Percentiles rank a stretch among this genome's conserved stretches.
Evolutionary conservation across 1,140 invertebrate species (phyloP).

Genomic region (Scaptomyza graminum): DNA sequence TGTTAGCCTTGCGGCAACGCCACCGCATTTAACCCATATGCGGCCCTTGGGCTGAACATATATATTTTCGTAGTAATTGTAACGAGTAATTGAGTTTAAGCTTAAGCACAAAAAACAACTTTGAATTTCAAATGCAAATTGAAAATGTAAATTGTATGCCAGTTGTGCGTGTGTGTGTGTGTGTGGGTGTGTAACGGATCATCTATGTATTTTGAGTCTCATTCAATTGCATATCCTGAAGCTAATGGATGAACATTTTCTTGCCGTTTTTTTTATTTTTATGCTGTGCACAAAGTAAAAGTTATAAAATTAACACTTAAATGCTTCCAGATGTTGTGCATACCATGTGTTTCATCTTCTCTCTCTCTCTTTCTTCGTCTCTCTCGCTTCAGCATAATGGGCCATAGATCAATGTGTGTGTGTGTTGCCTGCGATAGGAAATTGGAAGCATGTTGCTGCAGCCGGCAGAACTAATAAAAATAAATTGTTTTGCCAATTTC

Average conservation of each 20-base stretch:
- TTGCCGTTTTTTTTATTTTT: conserved; percentile 30
- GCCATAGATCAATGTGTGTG: conserved; percentile 31
- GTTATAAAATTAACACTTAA: conserved; percentile 66
- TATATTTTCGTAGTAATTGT: conserved; percentile 49
- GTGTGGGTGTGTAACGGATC: not conserved
- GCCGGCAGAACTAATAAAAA: conserved; percentile 58
- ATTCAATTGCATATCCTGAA: too few species aligned
- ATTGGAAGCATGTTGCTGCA: conserved; percentile 15
- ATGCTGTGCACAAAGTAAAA: conserved; percentile 31
- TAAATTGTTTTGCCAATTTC: conserved; percentile 63
- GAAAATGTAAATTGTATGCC: conserved; percentile 61
- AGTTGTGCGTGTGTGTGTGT: too few species aligned
- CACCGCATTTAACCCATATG: conserved; percentile 62
- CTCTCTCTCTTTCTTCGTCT: not conserved
- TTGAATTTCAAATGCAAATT: conserved; percentile 52
- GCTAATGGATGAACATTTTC: too few species aligned
- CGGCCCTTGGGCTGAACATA: conserved; percentile 28
- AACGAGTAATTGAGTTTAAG: conserved; percentile 61
- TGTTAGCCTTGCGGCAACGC: conserved; percentile 17
- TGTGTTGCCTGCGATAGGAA: conserved; percentile 20
- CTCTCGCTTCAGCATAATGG: conserved; percentile 7
- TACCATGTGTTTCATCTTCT: not conserved
- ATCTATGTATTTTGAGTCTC: conserved; percentile 23
- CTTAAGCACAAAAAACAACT: conserved; percentile 40
- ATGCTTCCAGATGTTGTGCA: conserved; percentile 61